phyloP scores from a whole-genome alignment of 2,888 invertebrate species.

The Teinopalpus imperialis region DNA sequence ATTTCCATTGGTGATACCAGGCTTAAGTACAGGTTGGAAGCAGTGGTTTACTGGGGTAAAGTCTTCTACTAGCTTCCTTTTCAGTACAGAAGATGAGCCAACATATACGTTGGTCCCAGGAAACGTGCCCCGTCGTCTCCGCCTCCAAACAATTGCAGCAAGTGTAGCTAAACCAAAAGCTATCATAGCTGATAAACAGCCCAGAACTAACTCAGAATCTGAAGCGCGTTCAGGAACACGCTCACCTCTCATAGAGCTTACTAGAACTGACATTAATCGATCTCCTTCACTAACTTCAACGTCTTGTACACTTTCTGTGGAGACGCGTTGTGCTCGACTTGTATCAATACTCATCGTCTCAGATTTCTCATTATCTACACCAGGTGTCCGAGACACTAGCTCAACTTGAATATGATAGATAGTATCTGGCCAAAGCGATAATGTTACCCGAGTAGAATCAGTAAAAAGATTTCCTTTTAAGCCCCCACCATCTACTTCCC shows the following conservation, averaged over 20 bases:
- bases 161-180: constrained; percentile 75
- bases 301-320: constrained; percentile 84
- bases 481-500: constrained; percentile 92
- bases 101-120: constrained; percentile 83
- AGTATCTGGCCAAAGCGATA: constrained; percentile 91
- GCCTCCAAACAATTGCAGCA: constrained; percentile 79
- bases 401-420: constrained; percentile 91
- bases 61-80: constrained; percentile 84
- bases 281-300: constrained; percentile 82
- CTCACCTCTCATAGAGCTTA: constrained; percentile 84
- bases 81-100: constrained; percentile 82
- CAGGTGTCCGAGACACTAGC: constrained; percentile 82
- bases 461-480: constrained; percentile 91
- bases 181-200: constrained; percentile 82
- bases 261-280: constrained; percentile 83
- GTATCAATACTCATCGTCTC: constrained; percentile 86
- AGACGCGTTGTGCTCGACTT: constrained; percentile 83
- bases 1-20: constrained; percentile 67
- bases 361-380: constrained; percentile 83
- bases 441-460: constrained; percentile 89
- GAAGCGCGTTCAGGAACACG: constrained; percentile 75
- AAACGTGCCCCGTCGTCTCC: constrained; percentile 78
- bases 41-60: constrained; percentile 74
- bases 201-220: constrained; percentile 81
- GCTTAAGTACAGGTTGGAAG: constrained; percentile 83